phyloP scores from a whole-genome alignment of 1,140 invertebrate genomes.

The Drosophila setifemur region DNA sequence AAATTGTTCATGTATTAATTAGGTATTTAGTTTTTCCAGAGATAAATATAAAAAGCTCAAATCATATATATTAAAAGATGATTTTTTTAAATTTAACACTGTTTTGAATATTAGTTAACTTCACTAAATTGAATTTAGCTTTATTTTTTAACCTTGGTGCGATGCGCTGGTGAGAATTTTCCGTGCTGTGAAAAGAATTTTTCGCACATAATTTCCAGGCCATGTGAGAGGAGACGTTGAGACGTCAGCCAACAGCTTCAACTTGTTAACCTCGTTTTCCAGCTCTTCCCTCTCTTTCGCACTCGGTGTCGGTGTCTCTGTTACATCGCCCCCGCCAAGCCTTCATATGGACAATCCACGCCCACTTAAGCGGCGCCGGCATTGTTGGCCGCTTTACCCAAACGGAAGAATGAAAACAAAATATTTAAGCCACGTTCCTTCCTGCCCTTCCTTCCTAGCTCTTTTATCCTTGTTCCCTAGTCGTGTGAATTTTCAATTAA shows the following conservation, averaged over 20 bases:
- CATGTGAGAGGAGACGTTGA: constrained; percentile 12
- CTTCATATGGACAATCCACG: constrained; percentile 71
- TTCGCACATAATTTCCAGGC: constrained; percentile 47
- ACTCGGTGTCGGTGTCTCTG: neutral
- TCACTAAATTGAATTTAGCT: neutral
- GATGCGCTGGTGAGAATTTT: neutral
- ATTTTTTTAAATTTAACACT: too few relatives aligned
- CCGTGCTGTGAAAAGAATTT: constrained; percentile 46
- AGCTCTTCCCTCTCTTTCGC: constrained; percentile 1
- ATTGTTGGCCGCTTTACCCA: constrained; percentile 37
- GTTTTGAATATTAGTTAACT: too few relatives aligned
- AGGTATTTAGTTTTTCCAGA: too few relatives aligned
- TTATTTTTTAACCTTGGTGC: neutral
- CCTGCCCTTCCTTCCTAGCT: neutral
- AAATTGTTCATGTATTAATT: too few relatives aligned
- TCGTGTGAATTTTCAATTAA: constrained; percentile 78
- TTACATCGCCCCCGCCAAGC: constrained; percentile 16
- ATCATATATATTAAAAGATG: too few relatives aligned
- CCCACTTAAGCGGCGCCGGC: constrained; percentile 46
- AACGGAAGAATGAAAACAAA: constrained; percentile 65
- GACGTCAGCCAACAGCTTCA: constrained; percentile 61
- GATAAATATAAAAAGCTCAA: too few relatives aligned
- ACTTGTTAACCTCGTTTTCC: constrained; percentile 74
- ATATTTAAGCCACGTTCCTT: constrained; percentile 56
- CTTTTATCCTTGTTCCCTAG: neutral